Evolutionary conservation across 2,113 vertebrate species (phyloP), one percentile per base, ranked within the genome.

Genomic region (Hydropotes inermis): DNA sequence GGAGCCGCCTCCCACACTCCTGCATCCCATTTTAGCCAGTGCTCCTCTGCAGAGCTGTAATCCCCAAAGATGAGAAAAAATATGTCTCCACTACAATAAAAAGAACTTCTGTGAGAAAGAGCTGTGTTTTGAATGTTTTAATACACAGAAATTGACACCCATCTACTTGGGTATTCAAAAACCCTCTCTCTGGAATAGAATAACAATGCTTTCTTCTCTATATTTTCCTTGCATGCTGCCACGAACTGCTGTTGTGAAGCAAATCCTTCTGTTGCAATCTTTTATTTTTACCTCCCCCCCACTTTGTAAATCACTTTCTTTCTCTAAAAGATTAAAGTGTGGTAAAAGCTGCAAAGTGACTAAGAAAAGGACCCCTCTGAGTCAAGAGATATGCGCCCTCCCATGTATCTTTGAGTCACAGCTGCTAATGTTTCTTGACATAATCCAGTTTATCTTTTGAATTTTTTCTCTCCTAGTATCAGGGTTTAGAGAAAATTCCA

Each of bases 111-210:
- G 95, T 27, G 89, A 87, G 87, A 98, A 96, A 4, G 91, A 91
- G 76, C 85, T 67, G 85, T 97, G 95, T 93, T 98, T 95, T 97
- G 98, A 98, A 97, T 97, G 97, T 93, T 98, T 98, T 95, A 98
- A 97, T 93, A 94, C 87, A 97, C 83, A 94, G 91, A 97, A 98
- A 98, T 97, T 96, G 98, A 98, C 96, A 98, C 95, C 47, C 91
- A 90, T 98, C 97, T 89, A 84, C 97, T 97, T 97, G 60, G 8
- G 86, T 79, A 87, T 96, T 98, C 96, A 97, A 94, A 98, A 97
- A 43, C 78, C 28, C 79, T 94, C 96, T 98, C 97, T 95, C 78
- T 23, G 89, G 93, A 95, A 64, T 55, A 96, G 83, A 93, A 57
- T 81, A 96, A 94, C 93, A 97, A 98, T 97, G 93, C 91, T 64